Base-by-base conservation (phyloP, 2,113 vertebrate species). In the Nerophis lumbriciformis region DNA sequence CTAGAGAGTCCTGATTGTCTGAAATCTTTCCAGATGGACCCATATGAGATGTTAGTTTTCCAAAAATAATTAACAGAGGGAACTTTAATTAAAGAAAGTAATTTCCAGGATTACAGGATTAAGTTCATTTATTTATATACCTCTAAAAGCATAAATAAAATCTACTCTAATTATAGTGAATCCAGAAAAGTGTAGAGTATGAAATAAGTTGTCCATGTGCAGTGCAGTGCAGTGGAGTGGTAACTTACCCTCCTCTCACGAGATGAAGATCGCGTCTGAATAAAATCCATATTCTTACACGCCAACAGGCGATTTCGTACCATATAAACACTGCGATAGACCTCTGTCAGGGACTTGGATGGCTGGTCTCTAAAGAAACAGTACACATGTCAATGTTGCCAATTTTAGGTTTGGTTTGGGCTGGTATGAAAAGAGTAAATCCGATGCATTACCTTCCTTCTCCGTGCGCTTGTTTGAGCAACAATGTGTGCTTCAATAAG, bases 281-380 rank as follows among this genome's bases (percentile, higher is more conserved):
- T 91, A 59, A 98, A 94, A 53, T 97, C 94, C 93, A 99, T 93
- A 66, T 95, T 98, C 89, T 94, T 98, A 80, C 96, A 98, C 69
- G 97, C 95, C 73, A 99, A 89, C 75, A 99, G 88, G 45, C 94
- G 94, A 82, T 94, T 97, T 45, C 97, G 92, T 38, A 99, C 95
- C 76, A 95, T 99, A 67, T 98, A 98, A 0, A 99, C 97, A 63
- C 91, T 93, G 61, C 95, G 94, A 62, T 97, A 98, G 5, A 99
- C 94, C 69, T 98, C 97, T 6, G 93, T 92, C 51, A 99, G 82
- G 8, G 90, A 84, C 87, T 97, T 98, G 16, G 94, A 94, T 3
- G 97, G 97, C 67, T 99, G 97, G 79, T 98, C 98, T 77, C 97
- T 99, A 79, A 47, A 45, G 0, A 8, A 11, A 47, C 14, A 47